A percentile compares a stretch with the other conserved stretches of the same genome.
Conservation (phyloP, 1,140 invertebrate species). For the Drosophila auraria region DNA sequence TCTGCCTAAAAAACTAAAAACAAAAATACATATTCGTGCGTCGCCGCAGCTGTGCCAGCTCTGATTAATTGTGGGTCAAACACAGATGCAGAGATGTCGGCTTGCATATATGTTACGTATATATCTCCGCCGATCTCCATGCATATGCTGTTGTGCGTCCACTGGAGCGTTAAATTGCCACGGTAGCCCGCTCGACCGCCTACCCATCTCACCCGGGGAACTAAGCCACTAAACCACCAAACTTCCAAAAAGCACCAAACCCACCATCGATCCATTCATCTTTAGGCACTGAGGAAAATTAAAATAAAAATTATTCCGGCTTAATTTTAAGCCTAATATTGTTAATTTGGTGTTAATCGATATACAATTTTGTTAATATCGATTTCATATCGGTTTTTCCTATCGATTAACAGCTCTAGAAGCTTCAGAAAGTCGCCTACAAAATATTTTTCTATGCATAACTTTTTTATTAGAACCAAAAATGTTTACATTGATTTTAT, state of each 20-base stretch:
- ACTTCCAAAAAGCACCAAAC: slow-evolving; percentile 14
- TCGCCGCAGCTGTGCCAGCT: slow-evolving; percentile 45
- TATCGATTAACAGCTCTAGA: too few relatives aligned
- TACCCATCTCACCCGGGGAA: slow-evolving; percentile 19
- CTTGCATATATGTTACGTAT: background rate
- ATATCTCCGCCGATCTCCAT: slow-evolving; percentile 33
- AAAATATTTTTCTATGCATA: too few relatives aligned
- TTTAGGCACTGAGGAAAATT: slow-evolving; percentile 2
- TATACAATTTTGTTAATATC: too few relatives aligned
- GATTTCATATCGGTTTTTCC: too few relatives aligned
- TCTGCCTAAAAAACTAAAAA: slow-evolving; percentile 34
- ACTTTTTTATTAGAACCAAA: too few relatives aligned
- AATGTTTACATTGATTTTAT: too few relatives aligned
- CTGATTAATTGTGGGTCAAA: slow-evolving; percentile 69
- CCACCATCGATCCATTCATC: slow-evolving; percentile 23
- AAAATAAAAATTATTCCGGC: background rate
- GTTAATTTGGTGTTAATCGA: too few relatives aligned
- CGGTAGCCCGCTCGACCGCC: slow-evolving; percentile 44
- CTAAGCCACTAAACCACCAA: slow-evolving; percentile 18
- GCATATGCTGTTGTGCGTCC: slow-evolving; percentile 23
- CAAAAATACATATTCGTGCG: background rate
- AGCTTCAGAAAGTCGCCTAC: too few relatives aligned
- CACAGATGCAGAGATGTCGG: slow-evolving; percentile 23
- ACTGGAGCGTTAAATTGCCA: slow-evolving; percentile 73
- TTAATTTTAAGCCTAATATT: too few relatives aligned